These are phyloP conservation scores for Protonemura montana DNA, from an alignment of 2,888 invertebrate genomes.

Conservation along the genomic window DNA sequence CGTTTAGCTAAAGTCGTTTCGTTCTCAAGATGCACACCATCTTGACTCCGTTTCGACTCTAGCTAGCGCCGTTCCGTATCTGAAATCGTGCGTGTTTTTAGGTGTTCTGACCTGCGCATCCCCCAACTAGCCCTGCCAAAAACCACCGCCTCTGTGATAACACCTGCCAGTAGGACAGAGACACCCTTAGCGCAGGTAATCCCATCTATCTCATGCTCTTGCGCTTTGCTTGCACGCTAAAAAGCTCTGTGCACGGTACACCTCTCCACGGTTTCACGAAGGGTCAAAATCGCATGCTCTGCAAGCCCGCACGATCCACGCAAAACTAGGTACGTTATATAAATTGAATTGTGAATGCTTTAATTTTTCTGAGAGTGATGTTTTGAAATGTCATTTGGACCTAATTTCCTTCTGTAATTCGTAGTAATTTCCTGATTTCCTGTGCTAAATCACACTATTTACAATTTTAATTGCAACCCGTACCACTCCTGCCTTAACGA, in stretches of 20 bases:
- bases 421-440: too few relatives aligned
- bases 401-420: not conserved
- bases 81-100: not conserved
- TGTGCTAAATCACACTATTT: too few relatives aligned
- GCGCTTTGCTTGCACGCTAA: not conserved
- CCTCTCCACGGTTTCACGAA: too few relatives aligned
- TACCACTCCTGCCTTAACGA: too few relatives aligned
- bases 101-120: not conserved
- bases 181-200: not conserved
- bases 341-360: too few relatives aligned
- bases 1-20: not conserved
- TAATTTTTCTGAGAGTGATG: too few relatives aligned
- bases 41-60: not conserved
- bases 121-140: not conserved
- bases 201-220: not conserved
- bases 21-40: not conserved
- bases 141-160: not conserved
- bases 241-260: not conserved
- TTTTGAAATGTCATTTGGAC: not conserved
- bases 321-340: not conserved
- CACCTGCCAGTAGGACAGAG: not conserved
- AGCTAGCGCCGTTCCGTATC: not conserved
- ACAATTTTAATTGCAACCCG: too few relatives aligned
- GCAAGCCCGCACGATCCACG: not conserved
- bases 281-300: not conserved